phyloP scores from a whole-genome alignment of 2,888 invertebrate genomes.

The Psylliodes chrysocephalus region DNA sequence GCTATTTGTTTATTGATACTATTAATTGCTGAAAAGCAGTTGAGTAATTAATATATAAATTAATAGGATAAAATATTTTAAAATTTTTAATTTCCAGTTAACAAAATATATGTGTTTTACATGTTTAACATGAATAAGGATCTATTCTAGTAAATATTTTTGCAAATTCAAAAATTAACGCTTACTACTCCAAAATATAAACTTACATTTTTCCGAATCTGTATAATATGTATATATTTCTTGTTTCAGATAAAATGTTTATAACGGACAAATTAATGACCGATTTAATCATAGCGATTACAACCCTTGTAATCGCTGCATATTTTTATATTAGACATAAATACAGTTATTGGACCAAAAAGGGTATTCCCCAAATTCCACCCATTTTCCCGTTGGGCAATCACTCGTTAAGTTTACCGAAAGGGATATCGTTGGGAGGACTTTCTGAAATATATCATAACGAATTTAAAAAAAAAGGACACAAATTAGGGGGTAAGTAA shows the following conservation, averaged over 20 bases:
- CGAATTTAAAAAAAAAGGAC: conserved; percentile 25
- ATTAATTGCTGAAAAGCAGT: too few relatives aligned
- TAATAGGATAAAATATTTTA: too few relatives aligned
- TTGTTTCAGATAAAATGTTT: background rate
- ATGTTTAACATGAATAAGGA: too few relatives aligned
- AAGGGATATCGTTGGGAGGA: conserved; percentile 28
- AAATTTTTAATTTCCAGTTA: too few relatives aligned
- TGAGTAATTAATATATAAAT: too few relatives aligned
- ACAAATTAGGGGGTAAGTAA: conserved; percentile 31
- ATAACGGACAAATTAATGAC: background rate
- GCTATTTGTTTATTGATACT: too few relatives aligned
- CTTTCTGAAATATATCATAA: conserved; percentile 13
- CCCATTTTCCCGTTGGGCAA: conserved; percentile 27
- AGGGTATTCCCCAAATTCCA: conserved; percentile 12
- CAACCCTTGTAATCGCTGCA: background rate
- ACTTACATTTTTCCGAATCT: too few relatives aligned
- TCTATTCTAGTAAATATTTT: too few relatives aligned
- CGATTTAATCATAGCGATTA: background rate
- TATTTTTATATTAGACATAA: conserved; percentile 11
- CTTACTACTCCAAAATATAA: too few relatives aligned
- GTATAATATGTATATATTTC: too few relatives aligned
- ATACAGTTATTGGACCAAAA: conserved; percentile 27
- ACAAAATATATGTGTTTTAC: too few relatives aligned
- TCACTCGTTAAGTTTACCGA: conserved; percentile 3
- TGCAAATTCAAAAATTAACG: too few relatives aligned